Evolutionary conservation across 2,888 invertebrate species (phyloP).

Genomic region (Aspidiotus rigidus): DNA sequence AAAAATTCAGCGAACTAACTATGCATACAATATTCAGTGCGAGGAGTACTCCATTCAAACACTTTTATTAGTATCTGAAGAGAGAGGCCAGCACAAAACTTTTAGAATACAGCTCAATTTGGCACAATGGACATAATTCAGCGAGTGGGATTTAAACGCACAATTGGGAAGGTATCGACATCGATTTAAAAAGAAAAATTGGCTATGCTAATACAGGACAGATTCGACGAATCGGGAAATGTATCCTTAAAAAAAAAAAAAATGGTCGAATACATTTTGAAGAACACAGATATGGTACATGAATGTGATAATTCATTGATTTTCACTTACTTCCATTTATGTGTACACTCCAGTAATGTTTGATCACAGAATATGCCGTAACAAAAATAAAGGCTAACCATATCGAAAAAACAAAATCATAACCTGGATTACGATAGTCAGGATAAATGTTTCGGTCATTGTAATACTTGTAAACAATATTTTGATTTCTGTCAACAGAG

Average conservation of each 20-base stretch:
- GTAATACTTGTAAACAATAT: conserved; percentile 9
- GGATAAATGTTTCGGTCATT: conserved; percentile 4
- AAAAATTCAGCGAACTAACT: too few relatives aligned
- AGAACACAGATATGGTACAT: background rate
- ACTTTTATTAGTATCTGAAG: too few relatives aligned
- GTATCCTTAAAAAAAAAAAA: background rate
- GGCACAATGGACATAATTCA: too few relatives aligned
- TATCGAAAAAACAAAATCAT: conserved; percentile 3
- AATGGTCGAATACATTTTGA: background rate
- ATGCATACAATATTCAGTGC: too few relatives aligned
- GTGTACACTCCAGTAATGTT: conserved; percentile 10
- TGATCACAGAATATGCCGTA: conserved; percentile 19
- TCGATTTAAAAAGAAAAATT: background rate
- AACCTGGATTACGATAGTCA: background rate
- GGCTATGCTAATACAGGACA: background rate
- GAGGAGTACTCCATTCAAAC: too few relatives aligned
- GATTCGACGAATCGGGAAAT: background rate
- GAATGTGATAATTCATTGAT: background rate
- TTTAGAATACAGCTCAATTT: too few relatives aligned
- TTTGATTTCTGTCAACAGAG: conserved; percentile 22
- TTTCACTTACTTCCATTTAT: conserved; percentile 3
- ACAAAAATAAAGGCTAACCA: conserved; percentile 19
- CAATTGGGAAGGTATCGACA: background rate
- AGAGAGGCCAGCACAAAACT: too few relatives aligned
- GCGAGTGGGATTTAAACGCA: too few relatives aligned